A percentile compares a stretch with the other conserved stretches of the same genome.
phyloP scores from a whole-genome alignment of 2,888 invertebrate genomes.

The Athetis lepigone region DNA sequence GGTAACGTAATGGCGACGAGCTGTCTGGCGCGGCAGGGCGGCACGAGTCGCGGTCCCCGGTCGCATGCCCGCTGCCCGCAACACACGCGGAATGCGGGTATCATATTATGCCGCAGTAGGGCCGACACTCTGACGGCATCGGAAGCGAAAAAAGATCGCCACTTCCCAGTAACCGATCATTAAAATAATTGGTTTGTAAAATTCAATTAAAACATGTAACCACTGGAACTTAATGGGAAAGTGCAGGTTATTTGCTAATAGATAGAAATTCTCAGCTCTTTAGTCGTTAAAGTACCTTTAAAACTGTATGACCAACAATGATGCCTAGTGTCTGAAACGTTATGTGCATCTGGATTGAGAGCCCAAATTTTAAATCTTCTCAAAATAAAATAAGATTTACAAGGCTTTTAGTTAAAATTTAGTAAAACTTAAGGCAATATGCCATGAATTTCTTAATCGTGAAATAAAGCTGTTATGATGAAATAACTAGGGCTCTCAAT shows the following conservation, averaged over 20 bases:
- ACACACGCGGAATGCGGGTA: slow-evolving; percentile 61
- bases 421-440: too few species aligned
- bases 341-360: too few species aligned
- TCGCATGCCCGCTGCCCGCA: slow-evolving; percentile 30
- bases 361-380: too few species aligned
- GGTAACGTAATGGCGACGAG: slow-evolving; percentile 65
- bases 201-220: slow-evolving; percentile 45
- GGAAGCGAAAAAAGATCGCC: slow-evolving; percentile 24
- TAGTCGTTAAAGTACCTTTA: not conserved
- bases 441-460: too few species aligned
- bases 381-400: too few species aligned
- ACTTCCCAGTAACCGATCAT: slow-evolving; percentile 23
- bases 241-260: not conserved
- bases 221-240: slow-evolving; percentile 34
- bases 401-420: too few species aligned
- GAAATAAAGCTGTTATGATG: too few species aligned
- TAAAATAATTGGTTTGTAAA: slow-evolving; percentile 50
- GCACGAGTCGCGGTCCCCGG: slow-evolving; percentile 41
- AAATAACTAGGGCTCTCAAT: too few species aligned
- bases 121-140: slow-evolving; percentile 24
- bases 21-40: slow-evolving; percentile 64
- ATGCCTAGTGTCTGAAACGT: too few species aligned
- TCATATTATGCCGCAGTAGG: slow-evolving; percentile 46
- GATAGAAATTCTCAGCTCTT: not conserved
- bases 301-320: too few species aligned